A percentile compares a stretch with the other conserved stretches of the same genome.
phyloP scores from a whole-genome alignment of 2,113 vertebrate species.

The Pagrus major region DNA sequence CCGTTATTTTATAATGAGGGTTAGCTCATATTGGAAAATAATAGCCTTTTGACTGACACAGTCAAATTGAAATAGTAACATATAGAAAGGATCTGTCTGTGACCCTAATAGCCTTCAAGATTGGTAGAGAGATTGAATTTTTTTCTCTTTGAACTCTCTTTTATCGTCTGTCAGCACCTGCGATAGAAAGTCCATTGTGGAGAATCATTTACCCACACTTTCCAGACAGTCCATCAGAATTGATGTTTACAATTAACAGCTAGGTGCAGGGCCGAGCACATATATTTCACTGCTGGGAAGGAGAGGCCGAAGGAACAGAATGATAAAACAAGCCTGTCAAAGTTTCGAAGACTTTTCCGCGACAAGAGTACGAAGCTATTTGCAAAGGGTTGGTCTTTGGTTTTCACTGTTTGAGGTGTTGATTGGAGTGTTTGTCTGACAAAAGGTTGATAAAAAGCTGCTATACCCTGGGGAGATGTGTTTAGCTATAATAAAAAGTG shows the following conservation, averaged over 20 bases:
- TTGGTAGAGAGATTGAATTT: background rate
- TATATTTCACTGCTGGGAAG: background rate
- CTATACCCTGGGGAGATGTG: background rate
- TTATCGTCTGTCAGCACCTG: background rate
- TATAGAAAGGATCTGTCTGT: background rate
- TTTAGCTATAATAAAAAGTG: background rate
- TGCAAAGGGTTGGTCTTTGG: background rate
- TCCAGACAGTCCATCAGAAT: background rate
- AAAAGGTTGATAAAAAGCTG: background rate
- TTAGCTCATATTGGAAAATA: background rate
- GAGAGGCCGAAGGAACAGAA: background rate
- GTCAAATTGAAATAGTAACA: background rate
- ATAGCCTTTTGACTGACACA: background rate
- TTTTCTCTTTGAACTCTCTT: background rate
- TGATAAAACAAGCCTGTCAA: background rate
- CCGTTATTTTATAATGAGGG: background rate
- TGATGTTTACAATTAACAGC: background rate
- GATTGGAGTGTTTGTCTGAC: conserved; percentile 5
- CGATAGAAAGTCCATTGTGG: background rate
- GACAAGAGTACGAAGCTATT: background rate
- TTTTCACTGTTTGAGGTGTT: background rate
- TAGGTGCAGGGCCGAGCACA: background rate
- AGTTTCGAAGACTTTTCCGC: background rate
- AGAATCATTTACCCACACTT: conserved; percentile 9
- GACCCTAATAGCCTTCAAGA: background rate